Base-by-base conservation (phyloP, 2,797 vertebrate species). In the Coregonus suidteri region DNA sequence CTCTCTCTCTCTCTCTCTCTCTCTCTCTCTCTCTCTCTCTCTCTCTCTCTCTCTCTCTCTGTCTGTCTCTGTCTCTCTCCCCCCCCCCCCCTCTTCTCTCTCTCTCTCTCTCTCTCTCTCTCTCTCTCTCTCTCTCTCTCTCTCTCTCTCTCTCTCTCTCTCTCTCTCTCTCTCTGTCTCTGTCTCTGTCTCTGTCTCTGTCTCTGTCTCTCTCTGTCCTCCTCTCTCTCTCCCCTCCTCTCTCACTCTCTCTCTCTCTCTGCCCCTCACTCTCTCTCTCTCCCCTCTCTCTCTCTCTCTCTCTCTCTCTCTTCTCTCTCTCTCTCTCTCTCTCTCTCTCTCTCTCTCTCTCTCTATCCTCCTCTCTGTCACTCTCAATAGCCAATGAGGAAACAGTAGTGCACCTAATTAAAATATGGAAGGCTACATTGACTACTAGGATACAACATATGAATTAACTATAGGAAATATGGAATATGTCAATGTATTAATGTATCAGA, bases 1-100 rank as follows among this genome's bases (percentile, higher is more conserved):
- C 82, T 90, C 79, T 84, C 84, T 81, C 86, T 77, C 13, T 72
- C 76, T 25, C 81, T 81, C 82, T 79, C 62, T 59, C 75, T 74
- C 65, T 74, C 68, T 34, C 31, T 34, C 31, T 34, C 31, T 34
- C 31, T 34, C 31, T 34, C 31, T 34, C 31, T 34, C 31, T 34
- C 31, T 34, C 31, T 34, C 31, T 34, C 31, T 34, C 1, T 34
- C 31, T 34, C 31, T 34, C 0, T 34, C 51, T 56, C 59, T 80
- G 41, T 53, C 71, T 77, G 25, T 70, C 65, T 25, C 25, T 25
- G 25, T 25, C 25, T 25, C 25, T 25, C 25, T 25, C 25, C 25
- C 25, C 25, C 1, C 25, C 25, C n/a, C n/a, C n/a, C n/a, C n/a
- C n/a, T n/a, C n/a, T n/a, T 25, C 25, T 25, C 25, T 25, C 25